Conservation (phyloP, 2,797 vertebrate genomes). For the Clarias platycephalus region DNA sequence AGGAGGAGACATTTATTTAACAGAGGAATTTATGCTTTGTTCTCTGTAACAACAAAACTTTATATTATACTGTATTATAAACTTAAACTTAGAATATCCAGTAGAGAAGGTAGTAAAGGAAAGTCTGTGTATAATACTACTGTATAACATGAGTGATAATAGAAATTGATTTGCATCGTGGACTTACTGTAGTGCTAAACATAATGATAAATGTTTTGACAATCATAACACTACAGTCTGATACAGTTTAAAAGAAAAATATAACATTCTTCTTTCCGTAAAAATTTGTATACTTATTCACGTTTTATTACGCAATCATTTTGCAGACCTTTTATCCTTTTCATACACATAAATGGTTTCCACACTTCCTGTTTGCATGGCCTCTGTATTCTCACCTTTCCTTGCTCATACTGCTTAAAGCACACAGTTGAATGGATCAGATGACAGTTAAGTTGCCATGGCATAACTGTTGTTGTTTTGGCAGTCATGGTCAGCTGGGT, state of each 20-base stretch:
- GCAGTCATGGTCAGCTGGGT: constrained; percentile 91
- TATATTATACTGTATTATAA: background rate
- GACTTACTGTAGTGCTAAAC: background rate
- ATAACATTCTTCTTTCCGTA: background rate
- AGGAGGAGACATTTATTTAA: background rate
- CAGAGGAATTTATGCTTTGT: background rate
- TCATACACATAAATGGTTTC: background rate
- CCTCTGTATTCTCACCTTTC: background rate
- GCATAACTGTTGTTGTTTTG: constrained; percentile 22
- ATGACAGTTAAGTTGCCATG: background rate
- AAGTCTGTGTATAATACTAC: background rate
- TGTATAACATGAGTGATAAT: background rate
- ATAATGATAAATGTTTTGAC: background rate
- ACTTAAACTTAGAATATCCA: background rate
- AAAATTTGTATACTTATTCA: background rate
- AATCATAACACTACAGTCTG: background rate
- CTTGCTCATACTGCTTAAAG: background rate
- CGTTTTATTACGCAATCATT: background rate
- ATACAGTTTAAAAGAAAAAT: background rate
- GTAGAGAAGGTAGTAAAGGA: background rate
- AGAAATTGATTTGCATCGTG: background rate
- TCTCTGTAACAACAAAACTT: background rate
- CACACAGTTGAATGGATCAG: background rate
- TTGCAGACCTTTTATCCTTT: background rate
- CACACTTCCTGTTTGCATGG: background rate